phyloP scores from a whole-genome alignment of 1,140 invertebrate species.

The Antheraea mylitta region DNA sequence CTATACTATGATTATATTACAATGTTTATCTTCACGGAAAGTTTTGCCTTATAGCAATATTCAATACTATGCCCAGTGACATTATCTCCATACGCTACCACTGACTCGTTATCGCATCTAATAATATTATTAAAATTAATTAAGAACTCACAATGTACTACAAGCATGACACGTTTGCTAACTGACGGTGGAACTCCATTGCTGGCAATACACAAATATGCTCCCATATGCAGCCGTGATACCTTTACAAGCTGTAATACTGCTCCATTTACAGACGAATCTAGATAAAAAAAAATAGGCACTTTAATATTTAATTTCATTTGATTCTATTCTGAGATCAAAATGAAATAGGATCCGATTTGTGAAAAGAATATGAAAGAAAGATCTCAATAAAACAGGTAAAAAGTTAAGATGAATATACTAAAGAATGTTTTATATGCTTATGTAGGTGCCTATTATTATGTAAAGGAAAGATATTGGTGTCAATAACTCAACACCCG shows the following conservation, averaged over 20 bases:
- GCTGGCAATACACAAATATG: conserved; percentile 92
- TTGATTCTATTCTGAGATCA: neutral
- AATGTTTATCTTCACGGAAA: too few species aligned
- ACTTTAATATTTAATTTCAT: neutral
- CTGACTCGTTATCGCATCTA: too few species aligned
- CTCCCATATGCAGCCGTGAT: conserved; percentile 93
- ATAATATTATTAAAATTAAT: too few species aligned
- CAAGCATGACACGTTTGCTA: conserved; percentile 91
- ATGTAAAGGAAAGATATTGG: neutral
- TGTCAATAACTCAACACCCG: neutral
- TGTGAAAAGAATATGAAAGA: neutral
- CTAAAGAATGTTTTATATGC: neutral
- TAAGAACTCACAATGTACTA: conserved; percentile 90
- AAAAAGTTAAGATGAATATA: neutral
- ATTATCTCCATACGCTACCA: too few species aligned
- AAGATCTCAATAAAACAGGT: neutral
- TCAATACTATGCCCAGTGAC: too few species aligned
- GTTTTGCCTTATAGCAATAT: too few species aligned
- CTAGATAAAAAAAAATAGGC: conserved; percentile 47
- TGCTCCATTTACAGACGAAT: conserved; percentile 86
- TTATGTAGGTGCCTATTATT: neutral
- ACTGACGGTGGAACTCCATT: conserved; percentile 93
- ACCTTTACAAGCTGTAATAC: conserved; percentile 89
- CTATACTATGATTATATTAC: too few species aligned
- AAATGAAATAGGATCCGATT: neutral